Base-by-base conservation (phyloP, 2,888 invertebrate genomes). In the Eupithecia exiguata region DNA sequence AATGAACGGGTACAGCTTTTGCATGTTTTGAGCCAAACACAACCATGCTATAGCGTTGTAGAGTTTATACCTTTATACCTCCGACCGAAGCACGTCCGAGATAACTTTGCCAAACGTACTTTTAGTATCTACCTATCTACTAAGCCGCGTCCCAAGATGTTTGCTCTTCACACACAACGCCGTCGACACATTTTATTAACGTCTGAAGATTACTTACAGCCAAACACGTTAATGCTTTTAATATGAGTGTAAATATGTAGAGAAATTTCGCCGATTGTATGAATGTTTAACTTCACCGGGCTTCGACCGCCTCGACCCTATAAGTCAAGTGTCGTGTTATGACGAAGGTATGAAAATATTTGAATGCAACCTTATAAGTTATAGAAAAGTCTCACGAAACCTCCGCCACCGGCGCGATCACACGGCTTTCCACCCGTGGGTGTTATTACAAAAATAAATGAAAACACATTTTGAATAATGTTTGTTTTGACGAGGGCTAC, bases 381-480 rank as follows among this genome's bases (percentile, higher is more conserved):
- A 87, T 86, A 84, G 84, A 80, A 85, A 84, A 83, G 79, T 89
- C 88, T 87, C 87, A 89, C 87, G 85, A 85, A 88, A 86, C 89
- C 87, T 84, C 80, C 82, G 81, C 80, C 80, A 79, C 82, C 80
- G 83, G 80, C 78, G 83, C 86, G 86, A 88, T 91, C 90, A 89
- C 90, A 92, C 87, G 88, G 25, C 58, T 86, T 84, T 83, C 82
- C 83, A 85, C 84, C 84, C 87, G 89, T 90, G 89, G 89, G 89
- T 87, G 91, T 88, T 89, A 88, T 91, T 90, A 91, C 86, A 89
- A 91, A 92, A 92, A 91, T 90, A 91, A 92, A 92, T 92, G 88
- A 87, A 92, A 91, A 92, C 89, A 90, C 86, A 84, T 90, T 91
- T 88, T 89, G 89, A 91, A 90, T 91, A 87, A 91, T 91, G 91